phyloP scores from a whole-genome alignment of 2,888 invertebrate species.

The Caenorhabditis becei region DNA sequence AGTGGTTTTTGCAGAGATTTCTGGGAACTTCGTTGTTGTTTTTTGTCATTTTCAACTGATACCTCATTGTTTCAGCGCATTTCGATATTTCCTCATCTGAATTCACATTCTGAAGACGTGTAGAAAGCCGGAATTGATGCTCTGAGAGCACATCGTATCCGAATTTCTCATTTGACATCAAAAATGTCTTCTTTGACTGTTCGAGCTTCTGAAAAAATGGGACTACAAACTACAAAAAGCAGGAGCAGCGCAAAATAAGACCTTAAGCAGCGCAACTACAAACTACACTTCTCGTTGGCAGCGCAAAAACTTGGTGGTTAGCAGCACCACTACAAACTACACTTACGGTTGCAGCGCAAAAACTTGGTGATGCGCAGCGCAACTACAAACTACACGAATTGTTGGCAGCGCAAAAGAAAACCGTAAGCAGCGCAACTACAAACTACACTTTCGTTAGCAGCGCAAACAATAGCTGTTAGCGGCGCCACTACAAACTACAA shows the following conservation, averaged over 20 bases:
- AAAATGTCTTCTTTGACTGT: conserved; percentile 67
- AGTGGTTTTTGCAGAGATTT: conserved; percentile 53
- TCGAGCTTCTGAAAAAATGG: conserved; percentile 65
- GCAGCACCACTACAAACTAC: too few species aligned
- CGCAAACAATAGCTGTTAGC: too few species aligned
- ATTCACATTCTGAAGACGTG: conserved; percentile 64
- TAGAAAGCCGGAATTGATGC: conserved; percentile 72
- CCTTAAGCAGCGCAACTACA: too few species aligned
- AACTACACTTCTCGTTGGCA: background rate
- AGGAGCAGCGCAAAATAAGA: background rate
- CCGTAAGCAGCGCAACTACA: too few species aligned
- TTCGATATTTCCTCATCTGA: conserved; percentile 68
- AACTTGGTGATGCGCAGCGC: too few species aligned
- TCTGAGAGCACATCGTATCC: conserved; percentile 71
- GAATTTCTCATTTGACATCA: conserved; percentile 73
- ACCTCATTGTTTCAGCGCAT: conserved; percentile 72
- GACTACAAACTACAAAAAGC: background rate
- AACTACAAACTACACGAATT: too few species aligned
- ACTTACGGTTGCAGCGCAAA: too few species aligned
- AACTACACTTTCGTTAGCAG: too few species aligned
- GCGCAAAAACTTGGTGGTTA: background rate
- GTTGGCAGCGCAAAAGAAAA: background rate
- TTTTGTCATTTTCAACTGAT: background rate
- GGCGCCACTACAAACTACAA: too few species aligned
- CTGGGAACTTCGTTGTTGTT: conserved; percentile 54